Conservation (phyloP, 2,797 vertebrate genomes). For the Meriones psammophilus region DNA sequence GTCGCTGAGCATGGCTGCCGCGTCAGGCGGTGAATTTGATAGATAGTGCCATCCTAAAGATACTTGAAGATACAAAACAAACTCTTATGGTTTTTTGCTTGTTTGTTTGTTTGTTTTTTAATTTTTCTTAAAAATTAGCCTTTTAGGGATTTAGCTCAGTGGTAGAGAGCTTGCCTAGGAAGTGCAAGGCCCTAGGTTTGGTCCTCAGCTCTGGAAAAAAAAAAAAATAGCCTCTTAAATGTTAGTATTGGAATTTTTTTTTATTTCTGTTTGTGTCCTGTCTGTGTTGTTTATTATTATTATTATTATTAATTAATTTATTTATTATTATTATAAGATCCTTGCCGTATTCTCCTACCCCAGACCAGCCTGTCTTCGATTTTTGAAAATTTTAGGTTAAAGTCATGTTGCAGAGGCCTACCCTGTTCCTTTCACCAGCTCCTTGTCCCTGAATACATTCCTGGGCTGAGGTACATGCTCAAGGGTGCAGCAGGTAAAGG, state of each 20-base stretch:
- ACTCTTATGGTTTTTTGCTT: no score
- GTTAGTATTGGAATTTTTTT: constrained; percentile 2
- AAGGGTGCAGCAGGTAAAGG: not conserved
- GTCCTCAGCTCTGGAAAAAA: not conserved
- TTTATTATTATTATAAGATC: not conserved
- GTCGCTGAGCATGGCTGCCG: not conserved
- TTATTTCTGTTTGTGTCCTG: not conserved
- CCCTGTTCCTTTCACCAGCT: not conserved
- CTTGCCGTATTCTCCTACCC: not conserved
- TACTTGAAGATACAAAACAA: constrained; percentile 30
- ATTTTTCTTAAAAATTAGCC: not conserved
- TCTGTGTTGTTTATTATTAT: not conserved
- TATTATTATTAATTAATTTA: not conserved
- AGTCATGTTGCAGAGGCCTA: not conserved
- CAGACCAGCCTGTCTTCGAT: not conserved
- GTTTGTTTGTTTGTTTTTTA: no score
- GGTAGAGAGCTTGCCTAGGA: no score
- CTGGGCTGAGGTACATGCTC: not conserved
- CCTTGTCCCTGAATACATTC: not conserved
- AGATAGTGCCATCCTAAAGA: constrained; percentile 1
- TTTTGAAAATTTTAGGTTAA: constrained; percentile 46
- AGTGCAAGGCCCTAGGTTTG: no score
- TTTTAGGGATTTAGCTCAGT: no score
- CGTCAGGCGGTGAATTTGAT: not conserved
- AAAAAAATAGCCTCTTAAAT: constrained; percentile 1